Evolutionary conservation across 2,113 vertebrate genomes (phyloP), one percentile per base, ranked within the genome.

Genomic region (Physeter macrocephalus): DNA sequence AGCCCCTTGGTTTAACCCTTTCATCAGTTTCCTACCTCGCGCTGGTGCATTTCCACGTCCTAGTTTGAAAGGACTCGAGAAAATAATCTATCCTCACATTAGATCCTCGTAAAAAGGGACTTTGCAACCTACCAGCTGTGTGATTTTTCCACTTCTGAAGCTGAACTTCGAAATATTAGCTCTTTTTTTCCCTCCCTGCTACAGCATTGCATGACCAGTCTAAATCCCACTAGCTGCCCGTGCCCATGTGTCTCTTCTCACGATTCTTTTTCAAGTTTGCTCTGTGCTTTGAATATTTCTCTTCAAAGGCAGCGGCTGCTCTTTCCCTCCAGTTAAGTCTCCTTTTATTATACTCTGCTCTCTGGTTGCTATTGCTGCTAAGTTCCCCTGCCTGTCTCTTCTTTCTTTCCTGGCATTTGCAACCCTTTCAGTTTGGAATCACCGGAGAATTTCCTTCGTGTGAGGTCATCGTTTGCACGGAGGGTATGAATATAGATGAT

Each of bases 251-350:
- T 72, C 64, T 94, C 84, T 96, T 64, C 77, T 71, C 72, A 72
- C 0, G 1, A n/a, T 54, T 94, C 41, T 84, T 94, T 94, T 97
- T 97, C 72, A 96, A 88, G 59, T 90, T 59, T 15, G 34, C 52
- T 87, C 43, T 81, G 78, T 80, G 83, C 93, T 98, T 95, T 92
- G 93, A 94, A 59, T 97, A 84, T 93, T 89, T 94, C 49, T 59
- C 81, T 89, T 97, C 93, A 95, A 97, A 97, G 92, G 34, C 6
- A 90, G 43, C 0, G 4, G 31, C 43, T 41, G 41, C 61, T 84
- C 43, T 74, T 93, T 92, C 91, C 93, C 66, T 88, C 34, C 41
- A 71, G 97, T 87, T 85, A 91, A 91, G 82, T 78, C 78, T 94
- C 72, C 82, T 54, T 87, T 61, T 88, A 90, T 93, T 92, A 69